Conservation (phyloP, 2,113 vertebrate genomes). For the Anarrhichthys ocellatus region DNA sequence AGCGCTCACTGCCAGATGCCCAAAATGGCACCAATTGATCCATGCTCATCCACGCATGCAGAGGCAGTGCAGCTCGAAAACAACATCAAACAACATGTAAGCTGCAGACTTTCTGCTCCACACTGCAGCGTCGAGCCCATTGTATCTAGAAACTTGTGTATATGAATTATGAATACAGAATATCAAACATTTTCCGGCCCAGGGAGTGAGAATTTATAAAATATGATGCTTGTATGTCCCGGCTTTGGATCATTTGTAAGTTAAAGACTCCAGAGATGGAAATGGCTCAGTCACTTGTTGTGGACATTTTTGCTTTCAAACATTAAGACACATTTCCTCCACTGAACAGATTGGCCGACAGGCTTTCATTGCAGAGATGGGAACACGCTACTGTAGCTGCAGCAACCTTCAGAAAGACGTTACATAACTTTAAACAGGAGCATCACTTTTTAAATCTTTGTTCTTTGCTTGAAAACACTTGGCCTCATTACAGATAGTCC, state of each 20-base stretch:
- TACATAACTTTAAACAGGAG: slow-evolving; percentile 44
- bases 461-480: slow-evolving; percentile 26
- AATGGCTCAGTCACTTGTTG: slow-evolving; percentile 7
- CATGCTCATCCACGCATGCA: slow-evolving; percentile 64
- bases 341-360: slow-evolving; percentile 31
- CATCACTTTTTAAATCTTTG: slow-evolving; percentile 47
- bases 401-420: slow-evolving; percentile 33
- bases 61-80: slow-evolving; percentile 53
- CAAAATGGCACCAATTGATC: slow-evolving; percentile 70
- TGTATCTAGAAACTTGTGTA: slow-evolving; percentile 3
- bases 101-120: slow-evolving; percentile 41
- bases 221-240: slow-evolving; percentile 2
- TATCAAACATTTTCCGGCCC: background rate
- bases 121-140: background rate
- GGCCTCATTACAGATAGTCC: slow-evolving; percentile 21
- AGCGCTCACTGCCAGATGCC: slow-evolving; percentile 45
- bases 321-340: background rate
- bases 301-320: slow-evolving; percentile 7
- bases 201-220: background rate
- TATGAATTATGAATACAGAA: slow-evolving; percentile 32
- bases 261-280: background rate
- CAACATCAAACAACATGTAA: slow-evolving; percentile 45
- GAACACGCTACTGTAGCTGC: slow-evolving; percentile 30
- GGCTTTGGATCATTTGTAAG: background rate
- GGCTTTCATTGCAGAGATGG: slow-evolving; percentile 15